Conservation (phyloP, 2,113 vertebrate species). For the Megaptera novaeangliae region DNA sequence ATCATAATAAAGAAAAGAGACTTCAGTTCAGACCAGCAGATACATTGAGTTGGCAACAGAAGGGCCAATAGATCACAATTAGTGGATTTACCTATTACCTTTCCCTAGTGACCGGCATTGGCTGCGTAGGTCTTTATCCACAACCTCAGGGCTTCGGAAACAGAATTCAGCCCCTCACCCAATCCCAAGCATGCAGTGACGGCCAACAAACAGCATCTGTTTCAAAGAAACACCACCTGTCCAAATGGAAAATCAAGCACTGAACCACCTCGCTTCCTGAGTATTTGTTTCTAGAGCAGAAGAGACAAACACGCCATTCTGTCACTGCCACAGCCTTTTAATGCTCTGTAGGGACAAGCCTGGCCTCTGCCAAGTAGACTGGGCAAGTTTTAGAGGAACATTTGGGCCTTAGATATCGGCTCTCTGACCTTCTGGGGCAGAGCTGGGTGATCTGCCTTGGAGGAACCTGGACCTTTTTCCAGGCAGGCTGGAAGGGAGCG, state of each 20-base stretch:
- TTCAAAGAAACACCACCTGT: constrained; percentile 79
- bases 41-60: constrained; percentile 35
- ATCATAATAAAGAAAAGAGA: constrained; percentile 18
- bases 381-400: constrained; percentile 30
- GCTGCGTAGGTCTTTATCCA: constrained; percentile 57
- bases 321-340: constrained; percentile 66
- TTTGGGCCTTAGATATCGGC: neutral
- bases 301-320: constrained; percentile 51
- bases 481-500: neutral
- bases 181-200: constrained; percentile 74
- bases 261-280: constrained; percentile 54
- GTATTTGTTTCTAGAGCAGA: constrained; percentile 71
- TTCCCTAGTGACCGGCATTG: constrained; percentile 46
- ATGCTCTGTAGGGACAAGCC: constrained; percentile 37
- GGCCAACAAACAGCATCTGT: constrained; percentile 73
- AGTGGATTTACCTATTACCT: constrained; percentile 54
- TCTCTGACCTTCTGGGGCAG: neutral
- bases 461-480: neutral
- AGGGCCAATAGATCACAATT: constrained; percentile 39
- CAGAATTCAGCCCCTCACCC: neutral
- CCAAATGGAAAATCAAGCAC: constrained; percentile 78
- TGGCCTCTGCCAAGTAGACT: constrained; percentile 25
- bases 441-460: neutral
- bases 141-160: constrained; percentile 32
- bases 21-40: neutral